Evolutionary conservation across 2,113 vertebrate species (phyloP).

Genomic region (Chinchilla lanigera): DNA sequence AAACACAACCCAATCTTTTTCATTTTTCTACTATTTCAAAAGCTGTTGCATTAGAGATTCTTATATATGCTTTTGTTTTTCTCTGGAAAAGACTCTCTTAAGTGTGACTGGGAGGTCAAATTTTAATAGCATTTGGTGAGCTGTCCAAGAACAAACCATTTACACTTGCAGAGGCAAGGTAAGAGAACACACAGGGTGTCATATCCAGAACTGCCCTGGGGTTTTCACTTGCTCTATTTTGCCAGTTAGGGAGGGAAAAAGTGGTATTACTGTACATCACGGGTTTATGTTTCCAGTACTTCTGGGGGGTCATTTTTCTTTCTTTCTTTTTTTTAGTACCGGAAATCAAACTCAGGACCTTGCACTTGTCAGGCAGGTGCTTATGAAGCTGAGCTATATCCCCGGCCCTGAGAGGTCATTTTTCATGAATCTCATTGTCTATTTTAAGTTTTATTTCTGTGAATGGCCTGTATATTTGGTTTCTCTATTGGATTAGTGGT

Average conservation of each 20-base stretch:
- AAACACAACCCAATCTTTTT: not conserved
- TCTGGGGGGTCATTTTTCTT: not conserved
- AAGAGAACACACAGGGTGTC: fast-evolving
- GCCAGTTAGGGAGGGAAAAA: not conserved
- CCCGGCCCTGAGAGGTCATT: not conserved
- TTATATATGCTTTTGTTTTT: not conserved
- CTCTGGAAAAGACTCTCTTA: not conserved
- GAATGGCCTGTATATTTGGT: not conserved
- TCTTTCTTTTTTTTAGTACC: too few relatives aligned
- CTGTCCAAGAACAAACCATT: not conserved
- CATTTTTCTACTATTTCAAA: not conserved
- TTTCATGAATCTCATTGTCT: not conserved
- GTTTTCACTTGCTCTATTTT: not conserved
- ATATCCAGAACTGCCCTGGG: not conserved
- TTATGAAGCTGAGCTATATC: too few relatives aligned
- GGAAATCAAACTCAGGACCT: too few relatives aligned
- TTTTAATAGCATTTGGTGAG: not conserved
- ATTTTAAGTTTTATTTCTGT: not conserved
- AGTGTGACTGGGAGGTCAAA: not conserved
- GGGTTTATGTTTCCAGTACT: not conserved
- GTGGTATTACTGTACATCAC: not conserved
- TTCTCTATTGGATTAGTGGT: not conserved
- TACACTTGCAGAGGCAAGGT: not conserved
- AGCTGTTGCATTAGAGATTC: not conserved
- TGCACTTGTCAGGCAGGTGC: too few relatives aligned